phyloP scores from a whole-genome alignment of 1,140 invertebrate genomes.

The Drosophila truncata region DNA sequence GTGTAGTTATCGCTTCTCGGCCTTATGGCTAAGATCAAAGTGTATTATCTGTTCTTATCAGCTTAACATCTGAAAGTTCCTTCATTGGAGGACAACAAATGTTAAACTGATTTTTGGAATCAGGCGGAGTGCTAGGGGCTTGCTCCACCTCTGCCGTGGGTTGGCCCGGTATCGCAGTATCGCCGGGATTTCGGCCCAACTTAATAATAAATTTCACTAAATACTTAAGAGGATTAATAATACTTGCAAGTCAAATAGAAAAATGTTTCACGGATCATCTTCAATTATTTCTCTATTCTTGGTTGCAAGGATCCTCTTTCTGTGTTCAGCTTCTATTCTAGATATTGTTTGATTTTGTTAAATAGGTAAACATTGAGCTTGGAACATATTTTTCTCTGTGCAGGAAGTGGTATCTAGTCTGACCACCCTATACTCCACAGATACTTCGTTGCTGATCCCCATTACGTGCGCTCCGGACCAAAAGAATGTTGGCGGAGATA shows the following conservation, averaged over 20 bases:
- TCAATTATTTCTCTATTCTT: too few relatives aligned
- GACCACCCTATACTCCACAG: slow-evolving; percentile 15
- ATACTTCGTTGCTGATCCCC: slow-evolving; percentile 36
- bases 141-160: slow-evolving; percentile 75
- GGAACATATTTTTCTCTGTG: neutral
- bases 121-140: slow-evolving; percentile 54
- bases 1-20: slow-evolving; percentile 85
- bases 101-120: slow-evolving; percentile 18
- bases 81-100: slow-evolving; percentile 1
- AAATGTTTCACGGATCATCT: too few relatives aligned
- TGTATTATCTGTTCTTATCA: slow-evolving; percentile 89
- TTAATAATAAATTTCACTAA: slow-evolving; percentile 40
- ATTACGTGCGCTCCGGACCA: slow-evolving; percentile 53
- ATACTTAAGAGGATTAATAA: neutral
- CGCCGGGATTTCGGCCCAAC: slow-evolving; percentile 69
- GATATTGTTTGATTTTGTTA: too few relatives aligned
- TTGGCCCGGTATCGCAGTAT: slow-evolving; percentile 87
- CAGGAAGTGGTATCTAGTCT: slow-evolving; percentile 10
- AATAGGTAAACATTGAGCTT: too few relatives aligned
- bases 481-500: slow-evolving; percentile 73
- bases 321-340: too few relatives aligned
- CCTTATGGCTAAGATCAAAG: slow-evolving; percentile 87
- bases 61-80: slow-evolving; percentile 89
- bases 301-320: too few relatives aligned
- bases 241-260: neutral